Conservation (phyloP, 1,140 invertebrate genomes). For the Trachelipus rathkii region DNA sequence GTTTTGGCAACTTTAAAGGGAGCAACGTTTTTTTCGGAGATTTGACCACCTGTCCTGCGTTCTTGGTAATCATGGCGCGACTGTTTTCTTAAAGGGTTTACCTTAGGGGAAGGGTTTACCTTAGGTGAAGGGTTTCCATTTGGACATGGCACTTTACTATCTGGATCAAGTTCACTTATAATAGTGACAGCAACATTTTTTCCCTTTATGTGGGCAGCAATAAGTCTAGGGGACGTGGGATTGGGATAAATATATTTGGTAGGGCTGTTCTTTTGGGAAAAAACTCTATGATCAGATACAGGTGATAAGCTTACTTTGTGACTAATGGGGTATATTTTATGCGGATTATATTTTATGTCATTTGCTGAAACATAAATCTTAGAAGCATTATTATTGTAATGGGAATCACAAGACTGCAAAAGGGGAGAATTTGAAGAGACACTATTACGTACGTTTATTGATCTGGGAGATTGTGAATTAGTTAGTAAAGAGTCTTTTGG, state of each 20-base stretch:
- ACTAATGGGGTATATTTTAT: neutral
- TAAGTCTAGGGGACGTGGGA: neutral
- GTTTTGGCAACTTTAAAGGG: neutral
- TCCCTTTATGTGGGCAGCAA: neutral
- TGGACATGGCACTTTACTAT: neutral
- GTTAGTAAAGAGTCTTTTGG: neutral
- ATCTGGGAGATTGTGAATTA: neutral
- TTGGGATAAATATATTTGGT: neutral
- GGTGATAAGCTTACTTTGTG: neutral
- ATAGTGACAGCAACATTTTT: neutral
- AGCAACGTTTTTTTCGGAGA: neutral
- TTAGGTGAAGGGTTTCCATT: neutral
- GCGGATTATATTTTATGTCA: neutral
- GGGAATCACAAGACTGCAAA: too few species aligned
- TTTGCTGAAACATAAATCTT: neutral
- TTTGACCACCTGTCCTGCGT: neutral
- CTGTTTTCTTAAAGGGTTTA: neutral
- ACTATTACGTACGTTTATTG: neutral
- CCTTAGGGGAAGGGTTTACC: neutral
- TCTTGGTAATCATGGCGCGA: neutral
- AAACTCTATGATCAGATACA: neutral
- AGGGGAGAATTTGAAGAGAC: neutral
- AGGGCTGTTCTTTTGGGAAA: neutral
- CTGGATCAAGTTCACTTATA: neutral
- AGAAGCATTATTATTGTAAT: neutral